phyloP scores from a whole-genome alignment of 2,888 invertebrate species.

The Scaeva pyrastri region DNA sequence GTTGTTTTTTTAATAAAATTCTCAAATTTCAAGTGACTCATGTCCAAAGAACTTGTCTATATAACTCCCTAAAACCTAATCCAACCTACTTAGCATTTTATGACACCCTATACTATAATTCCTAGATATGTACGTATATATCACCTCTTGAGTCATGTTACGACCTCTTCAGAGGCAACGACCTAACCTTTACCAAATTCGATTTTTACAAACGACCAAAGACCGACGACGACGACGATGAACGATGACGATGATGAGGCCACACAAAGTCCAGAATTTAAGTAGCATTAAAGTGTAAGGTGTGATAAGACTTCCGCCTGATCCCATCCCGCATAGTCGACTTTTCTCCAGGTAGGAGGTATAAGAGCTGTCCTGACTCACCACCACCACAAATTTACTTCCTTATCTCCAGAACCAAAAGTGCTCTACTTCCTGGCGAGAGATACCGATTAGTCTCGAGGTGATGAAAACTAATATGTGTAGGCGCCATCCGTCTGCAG shows the following conservation, averaged over 20 bases:
- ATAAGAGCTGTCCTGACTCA: slow-evolving; percentile 52
- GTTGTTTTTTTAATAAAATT: slow-evolving; percentile 9
- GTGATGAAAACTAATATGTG: slow-evolving; percentile 59
- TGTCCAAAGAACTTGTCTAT: slow-evolving; percentile 23
- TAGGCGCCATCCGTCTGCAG: slow-evolving; percentile 49
- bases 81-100: slow-evolving; percentile 63
- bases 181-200: not conserved
- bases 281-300: slow-evolving; percentile 35
- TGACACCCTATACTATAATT: slow-evolving; percentile 24
- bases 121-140: not conserved
- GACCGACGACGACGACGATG: not conserved
- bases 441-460: slow-evolving; percentile 45
- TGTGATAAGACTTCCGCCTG: slow-evolving; percentile 41
- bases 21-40: slow-evolving; percentile 53
- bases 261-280: slow-evolving; percentile 37
- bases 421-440: slow-evolving; percentile 63
- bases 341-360: not conserved
- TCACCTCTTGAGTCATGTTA: slow-evolving; percentile 26
- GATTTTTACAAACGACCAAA: not conserved
- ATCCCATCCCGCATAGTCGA: not conserved
- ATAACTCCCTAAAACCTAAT: slow-evolving; percentile 33
- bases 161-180: slow-evolving; percentile 34
- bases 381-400: slow-evolving; percentile 15
- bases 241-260: not conserved
- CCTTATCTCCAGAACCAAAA: slow-evolving; percentile 44